Percentiles rank a stretch among this genome's conserved stretches.
Conservation (phyloP, 1,140 invertebrate genomes). For the Stegodyphus mimosarum region DNA sequence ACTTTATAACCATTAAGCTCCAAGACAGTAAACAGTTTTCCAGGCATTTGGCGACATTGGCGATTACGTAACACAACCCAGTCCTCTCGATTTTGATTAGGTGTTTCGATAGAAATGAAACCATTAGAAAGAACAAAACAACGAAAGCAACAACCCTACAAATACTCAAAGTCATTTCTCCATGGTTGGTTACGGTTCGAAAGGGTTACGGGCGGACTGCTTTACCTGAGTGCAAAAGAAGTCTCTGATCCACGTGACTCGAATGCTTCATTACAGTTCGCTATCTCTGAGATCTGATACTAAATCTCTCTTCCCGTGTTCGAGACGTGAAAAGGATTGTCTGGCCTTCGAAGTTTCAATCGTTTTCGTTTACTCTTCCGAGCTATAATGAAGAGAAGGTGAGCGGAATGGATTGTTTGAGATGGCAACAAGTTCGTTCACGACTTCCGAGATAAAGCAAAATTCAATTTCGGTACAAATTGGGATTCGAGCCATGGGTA, state of each 20-base stretch:
- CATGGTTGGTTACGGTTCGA: slow-evolving; percentile 42
- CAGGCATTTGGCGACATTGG: slow-evolving; percentile 5
- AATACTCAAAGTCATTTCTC: slow-evolving; percentile 20
- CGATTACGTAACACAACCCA: not conserved
- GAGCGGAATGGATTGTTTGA: no score
- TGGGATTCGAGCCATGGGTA: not conserved
- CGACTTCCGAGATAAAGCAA: not conserved
- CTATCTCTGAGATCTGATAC: not conserved
- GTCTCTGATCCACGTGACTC: slow-evolving; percentile 11
- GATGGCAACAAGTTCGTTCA: not conserved
- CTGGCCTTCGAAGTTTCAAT: slow-evolving; percentile 15
- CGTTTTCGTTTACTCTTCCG: not conserved
- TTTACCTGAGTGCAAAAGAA: slow-evolving; percentile 1
- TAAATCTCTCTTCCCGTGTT: not conserved
- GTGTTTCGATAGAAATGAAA: slow-evolving; percentile 33
- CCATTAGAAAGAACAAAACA: slow-evolving; percentile 43
- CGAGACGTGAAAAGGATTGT: not conserved
- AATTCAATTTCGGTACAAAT: not conserved
- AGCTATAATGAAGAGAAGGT: not conserved
- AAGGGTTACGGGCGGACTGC: slow-evolving; percentile 38
- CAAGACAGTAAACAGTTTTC: no score
- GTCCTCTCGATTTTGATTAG: slow-evolving; percentile 30
- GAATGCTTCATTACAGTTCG: slow-evolving; percentile 4
- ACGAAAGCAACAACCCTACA: slow-evolving; percentile 30
- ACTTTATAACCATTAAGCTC: no score